phyloP scores from a whole-genome alignment of 2,888 invertebrate genomes.

The Morpho deidamia region DNA sequence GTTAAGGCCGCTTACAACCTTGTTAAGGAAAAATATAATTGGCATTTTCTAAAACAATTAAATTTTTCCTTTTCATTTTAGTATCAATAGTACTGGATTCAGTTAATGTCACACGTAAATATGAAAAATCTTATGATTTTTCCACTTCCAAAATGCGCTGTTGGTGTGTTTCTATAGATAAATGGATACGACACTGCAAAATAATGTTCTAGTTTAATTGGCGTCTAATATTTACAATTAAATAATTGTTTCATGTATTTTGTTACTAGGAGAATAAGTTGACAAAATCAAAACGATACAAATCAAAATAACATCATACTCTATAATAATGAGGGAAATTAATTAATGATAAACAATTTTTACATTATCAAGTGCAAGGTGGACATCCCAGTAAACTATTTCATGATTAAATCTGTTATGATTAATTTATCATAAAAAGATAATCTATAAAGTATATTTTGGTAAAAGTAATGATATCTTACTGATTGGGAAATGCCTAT shows the following conservation, averaged over 20 bases:
- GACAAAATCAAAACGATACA: constrained; percentile 16
- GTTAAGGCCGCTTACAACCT: constrained; percentile 29
- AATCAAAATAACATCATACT: constrained; percentile 1
- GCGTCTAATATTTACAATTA: constrained; percentile 50
- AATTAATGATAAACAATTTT: no score
- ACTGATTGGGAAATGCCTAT: no score
- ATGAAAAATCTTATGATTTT: constrained; percentile 34
- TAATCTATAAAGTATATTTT: no score
- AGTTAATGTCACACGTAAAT: constrained; percentile 41
- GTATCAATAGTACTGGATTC: constrained; percentile 72
- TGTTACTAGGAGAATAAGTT: constrained; percentile 58
- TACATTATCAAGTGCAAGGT: no score
- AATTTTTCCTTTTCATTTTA: constrained; percentile 44
- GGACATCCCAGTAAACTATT: no score
- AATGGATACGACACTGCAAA: constrained; percentile 54
- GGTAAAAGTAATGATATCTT: no score
- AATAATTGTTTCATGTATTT: constrained; percentile 51
- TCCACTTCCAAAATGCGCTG: constrained; percentile 48
- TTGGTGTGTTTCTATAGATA: constrained; percentile 48
- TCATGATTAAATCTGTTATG: no score
- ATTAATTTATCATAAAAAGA: no score
- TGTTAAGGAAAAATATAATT: constrained; percentile 26
- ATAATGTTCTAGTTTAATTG: constrained; percentile 54
- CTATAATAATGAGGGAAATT: background rate
- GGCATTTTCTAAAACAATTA: constrained; percentile 16